phyloP scores from a whole-genome alignment of 2,888 invertebrate species.

The Argyra leucocephala region DNA sequence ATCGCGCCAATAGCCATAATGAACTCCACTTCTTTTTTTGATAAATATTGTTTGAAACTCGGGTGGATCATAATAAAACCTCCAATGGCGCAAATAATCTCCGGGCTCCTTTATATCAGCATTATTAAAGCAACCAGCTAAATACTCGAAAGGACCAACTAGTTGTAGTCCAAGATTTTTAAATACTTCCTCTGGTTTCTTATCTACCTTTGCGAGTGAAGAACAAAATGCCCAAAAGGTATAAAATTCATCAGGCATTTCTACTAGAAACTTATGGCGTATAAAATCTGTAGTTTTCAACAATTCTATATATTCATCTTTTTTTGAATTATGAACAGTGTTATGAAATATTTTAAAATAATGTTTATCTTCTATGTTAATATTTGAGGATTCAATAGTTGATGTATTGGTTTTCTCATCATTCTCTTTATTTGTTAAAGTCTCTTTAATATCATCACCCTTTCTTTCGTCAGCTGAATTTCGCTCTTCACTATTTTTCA shows the following conservation, averaged over 20 bases:
- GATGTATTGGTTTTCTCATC: constrained; percentile 25
- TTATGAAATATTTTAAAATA: constrained; percentile 34
- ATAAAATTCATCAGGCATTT: constrained; percentile 87
- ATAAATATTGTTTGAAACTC: constrained; percentile 80
- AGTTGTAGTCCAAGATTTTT: constrained; percentile 58
- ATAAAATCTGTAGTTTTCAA: constrained; percentile 50
- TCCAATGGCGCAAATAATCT: constrained; percentile 71
- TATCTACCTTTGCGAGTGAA: constrained; percentile 45
- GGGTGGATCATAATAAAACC: constrained; percentile 89
- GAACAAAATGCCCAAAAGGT: constrained; percentile 70
- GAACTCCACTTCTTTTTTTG: constrained; percentile 60
- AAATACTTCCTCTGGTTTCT: constrained; percentile 52
- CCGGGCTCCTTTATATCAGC: constrained; percentile 46
- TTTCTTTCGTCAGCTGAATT: constrained; percentile 16
- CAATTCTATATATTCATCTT: constrained; percentile 42
- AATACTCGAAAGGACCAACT: constrained; percentile 81
- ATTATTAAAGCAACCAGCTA: constrained; percentile 52
- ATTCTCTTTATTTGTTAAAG: constrained; percentile 24
- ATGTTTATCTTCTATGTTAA: constrained; percentile 33
- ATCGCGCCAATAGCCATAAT: constrained; percentile 87
- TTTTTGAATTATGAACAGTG: constrained; percentile 34
- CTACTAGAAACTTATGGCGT: constrained; percentile 64
- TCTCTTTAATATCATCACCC: constrained; percentile 16
- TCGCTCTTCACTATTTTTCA: constrained; percentile 11
- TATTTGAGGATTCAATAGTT: constrained; percentile 18